Conservation (phyloP, 2,113 vertebrate species). For the Pygoscelis adeliae region DNA sequence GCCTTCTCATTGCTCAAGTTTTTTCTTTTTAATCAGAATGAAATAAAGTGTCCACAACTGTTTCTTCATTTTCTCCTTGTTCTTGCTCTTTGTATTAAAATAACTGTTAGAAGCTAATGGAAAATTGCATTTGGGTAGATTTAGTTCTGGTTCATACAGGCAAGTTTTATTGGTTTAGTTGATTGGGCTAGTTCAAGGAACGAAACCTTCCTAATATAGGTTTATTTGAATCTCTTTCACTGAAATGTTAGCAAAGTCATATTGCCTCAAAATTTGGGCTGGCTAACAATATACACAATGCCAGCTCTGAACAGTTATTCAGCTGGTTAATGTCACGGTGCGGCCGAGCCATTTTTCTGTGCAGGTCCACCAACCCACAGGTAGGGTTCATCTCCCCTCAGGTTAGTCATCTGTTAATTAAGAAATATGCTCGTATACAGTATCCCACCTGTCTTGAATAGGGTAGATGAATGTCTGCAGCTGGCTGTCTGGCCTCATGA, state of each 20-base stretch:
- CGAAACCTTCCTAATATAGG: not conserved
- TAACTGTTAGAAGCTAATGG: not conserved
- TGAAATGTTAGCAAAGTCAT: not conserved
- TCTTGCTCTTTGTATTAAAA: not conserved
- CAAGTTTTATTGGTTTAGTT: not conserved
- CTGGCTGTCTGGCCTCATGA: not conserved
- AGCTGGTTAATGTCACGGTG: not conserved
- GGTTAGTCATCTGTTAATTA: not conserved
- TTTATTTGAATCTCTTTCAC: not conserved
- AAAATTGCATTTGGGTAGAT: not conserved
- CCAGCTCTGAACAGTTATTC: not conserved
- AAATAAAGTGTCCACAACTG: not conserved
- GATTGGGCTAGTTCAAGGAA: not conserved
- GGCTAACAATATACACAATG: not conserved
- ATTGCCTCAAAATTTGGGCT: not conserved
- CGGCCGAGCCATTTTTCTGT: not conserved
- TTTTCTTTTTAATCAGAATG: not conserved
- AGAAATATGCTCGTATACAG: not conserved
- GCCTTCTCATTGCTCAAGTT: not conserved
- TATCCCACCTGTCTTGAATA: not conserved
- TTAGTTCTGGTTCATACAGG: not conserved
- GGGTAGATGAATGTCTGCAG: not conserved
- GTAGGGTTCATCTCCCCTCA: not conserved
- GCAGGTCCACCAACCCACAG: not conserved
- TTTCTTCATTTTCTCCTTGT: not conserved